phyloP scores from a whole-genome alignment of 1,140 invertebrate genomes.

The Aricia agestis region DNA sequence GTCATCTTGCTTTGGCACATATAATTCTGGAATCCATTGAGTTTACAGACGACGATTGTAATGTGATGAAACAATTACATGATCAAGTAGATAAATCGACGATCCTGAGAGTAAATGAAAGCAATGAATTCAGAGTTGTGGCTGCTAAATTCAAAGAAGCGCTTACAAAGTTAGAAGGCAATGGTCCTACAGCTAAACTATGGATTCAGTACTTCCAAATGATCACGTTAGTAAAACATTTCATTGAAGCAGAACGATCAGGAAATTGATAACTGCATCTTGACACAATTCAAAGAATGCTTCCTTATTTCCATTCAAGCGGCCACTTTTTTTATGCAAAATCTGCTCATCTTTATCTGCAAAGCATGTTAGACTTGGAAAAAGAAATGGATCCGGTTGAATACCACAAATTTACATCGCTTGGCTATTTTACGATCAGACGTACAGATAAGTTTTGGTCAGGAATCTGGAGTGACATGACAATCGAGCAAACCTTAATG shows the following conservation, averaged over 20 bases:
- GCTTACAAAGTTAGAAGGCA: background rate
- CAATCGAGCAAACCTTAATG: conserved; percentile 48
- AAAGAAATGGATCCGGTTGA: conserved; percentile 28
- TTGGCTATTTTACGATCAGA: conserved; percentile 50
- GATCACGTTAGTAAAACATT: conserved; percentile 35
- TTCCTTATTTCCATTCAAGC: no score
- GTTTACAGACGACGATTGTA: background rate
- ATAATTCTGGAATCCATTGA: background rate
- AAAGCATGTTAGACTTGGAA: conserved; percentile 29
- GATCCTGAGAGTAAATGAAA: background rate
- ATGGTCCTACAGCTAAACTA: conserved; percentile 1
- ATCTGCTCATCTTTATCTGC: conserved; percentile 38
- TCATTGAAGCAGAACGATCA: conserved; percentile 47
- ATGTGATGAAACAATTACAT: background rate
- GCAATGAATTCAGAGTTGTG: background rate
- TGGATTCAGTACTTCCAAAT: conserved; percentile 52
- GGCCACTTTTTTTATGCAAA: no score
- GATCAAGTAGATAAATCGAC: background rate
- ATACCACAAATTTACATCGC: conserved; percentile 39
- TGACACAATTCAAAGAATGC: no score
- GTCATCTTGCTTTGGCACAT: no score
- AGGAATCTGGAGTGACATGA: conserved; percentile 57
- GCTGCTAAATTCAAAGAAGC: background rate
- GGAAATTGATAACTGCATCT: conserved; percentile 45
- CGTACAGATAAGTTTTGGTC: conserved; percentile 58